phyloP scores from a whole-genome alignment of 2,797 vertebrate species.

The Rhynchotus rufescens region DNA sequence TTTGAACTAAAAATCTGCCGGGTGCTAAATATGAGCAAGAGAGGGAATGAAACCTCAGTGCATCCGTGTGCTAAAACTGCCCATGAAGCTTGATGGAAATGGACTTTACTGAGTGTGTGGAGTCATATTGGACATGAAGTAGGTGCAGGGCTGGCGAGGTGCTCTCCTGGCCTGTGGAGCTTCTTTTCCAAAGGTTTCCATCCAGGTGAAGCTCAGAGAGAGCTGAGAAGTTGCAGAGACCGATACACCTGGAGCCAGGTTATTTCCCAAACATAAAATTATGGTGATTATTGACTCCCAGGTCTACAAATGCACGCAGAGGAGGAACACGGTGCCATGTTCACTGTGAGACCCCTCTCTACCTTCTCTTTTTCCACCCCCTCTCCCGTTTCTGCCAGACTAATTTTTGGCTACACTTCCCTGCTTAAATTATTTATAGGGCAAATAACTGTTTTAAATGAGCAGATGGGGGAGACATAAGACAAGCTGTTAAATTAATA shows the following conservation, averaged over 20 bases:
- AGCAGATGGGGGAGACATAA: conserved; percentile 80
- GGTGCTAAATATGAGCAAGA: conserved; percentile 13
- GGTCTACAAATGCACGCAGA: not conserved
- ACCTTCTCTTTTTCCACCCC: not conserved
- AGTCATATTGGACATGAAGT: conserved; percentile 18
- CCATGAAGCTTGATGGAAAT: conserved; percentile 47
- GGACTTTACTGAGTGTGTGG: not conserved
- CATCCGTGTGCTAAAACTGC: conserved; percentile 44
- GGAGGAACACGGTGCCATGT: not conserved
- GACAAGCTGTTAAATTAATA: conserved; percentile 84
- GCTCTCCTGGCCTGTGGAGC: not conserved
- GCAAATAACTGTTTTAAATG: conserved; percentile 78
- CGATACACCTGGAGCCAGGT: not conserved
- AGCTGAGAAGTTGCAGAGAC: not conserved
- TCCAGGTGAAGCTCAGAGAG: not conserved
- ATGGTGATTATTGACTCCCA: not conserved
- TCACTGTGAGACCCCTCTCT: not conserved
- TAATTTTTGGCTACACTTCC: conserved; percentile 70
- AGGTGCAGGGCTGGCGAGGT: not conserved
- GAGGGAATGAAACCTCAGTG: conserved; percentile 38
- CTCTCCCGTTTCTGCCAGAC: conserved; percentile 31
- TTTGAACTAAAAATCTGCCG: conserved; percentile 13
- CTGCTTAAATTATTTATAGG: conserved; percentile 76
- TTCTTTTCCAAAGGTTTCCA: not conserved
- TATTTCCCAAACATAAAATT: not conserved